Evolutionary conservation across 1,140 invertebrate genomes (phyloP).

Genomic region (Microplitis mediator): DNA sequence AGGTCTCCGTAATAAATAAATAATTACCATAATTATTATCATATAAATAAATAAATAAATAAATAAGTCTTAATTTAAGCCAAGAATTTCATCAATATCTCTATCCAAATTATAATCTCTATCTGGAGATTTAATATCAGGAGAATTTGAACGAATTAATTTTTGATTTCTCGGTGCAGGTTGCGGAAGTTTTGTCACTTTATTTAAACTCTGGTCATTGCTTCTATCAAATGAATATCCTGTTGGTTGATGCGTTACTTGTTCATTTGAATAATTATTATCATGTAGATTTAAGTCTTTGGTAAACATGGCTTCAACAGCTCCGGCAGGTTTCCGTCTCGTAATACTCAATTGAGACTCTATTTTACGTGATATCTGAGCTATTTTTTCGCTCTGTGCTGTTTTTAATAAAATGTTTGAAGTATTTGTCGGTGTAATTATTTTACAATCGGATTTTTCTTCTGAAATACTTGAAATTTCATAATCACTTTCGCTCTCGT

Average conservation of each 20-base stretch:
- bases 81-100: constrained; percentile 51
- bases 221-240: background rate
- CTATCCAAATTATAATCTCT: constrained; percentile 49
- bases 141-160: constrained; percentile 8
- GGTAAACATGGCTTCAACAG: constrained; percentile 54
- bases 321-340: constrained; percentile 46
- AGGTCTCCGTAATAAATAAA: no score
- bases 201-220: constrained; percentile 16
- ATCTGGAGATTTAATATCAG: constrained; percentile 32
- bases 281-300: constrained; percentile 29
- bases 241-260: no score
- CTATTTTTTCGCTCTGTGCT: constrained; percentile 49
- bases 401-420: constrained; percentile 45
- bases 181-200: constrained; percentile 30
- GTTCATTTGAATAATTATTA: constrained; percentile 13
- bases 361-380: constrained; percentile 48
- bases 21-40: no score
- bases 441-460: background rate
- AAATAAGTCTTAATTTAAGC: no score
- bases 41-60: no score
- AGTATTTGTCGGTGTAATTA: constrained; percentile 22
- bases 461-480: constrained; percentile 56
- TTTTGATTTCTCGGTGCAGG: constrained; percentile 36
- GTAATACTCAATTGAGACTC: constrained; percentile 46
- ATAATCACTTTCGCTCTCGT: constrained; percentile 60